Evolutionary conservation across 1,140 invertebrate species (phyloP).

Genomic region (Drosophila insularis): DNA sequence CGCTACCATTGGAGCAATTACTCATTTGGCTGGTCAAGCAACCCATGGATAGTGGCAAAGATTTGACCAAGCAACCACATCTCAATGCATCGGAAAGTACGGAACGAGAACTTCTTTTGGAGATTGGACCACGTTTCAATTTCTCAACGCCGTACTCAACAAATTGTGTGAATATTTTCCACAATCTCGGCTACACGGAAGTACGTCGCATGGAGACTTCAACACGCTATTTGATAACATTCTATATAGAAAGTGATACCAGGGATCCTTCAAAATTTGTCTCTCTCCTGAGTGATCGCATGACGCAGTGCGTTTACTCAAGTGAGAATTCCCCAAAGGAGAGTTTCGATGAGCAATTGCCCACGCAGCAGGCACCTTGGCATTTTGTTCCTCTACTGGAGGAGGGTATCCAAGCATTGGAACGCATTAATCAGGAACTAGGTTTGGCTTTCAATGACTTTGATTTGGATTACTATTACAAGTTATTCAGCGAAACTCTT

Average conservation of each 20-base stretch:
- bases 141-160: constrained; percentile 97
- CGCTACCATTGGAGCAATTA: constrained; percentile 84
- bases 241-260: constrained; percentile 69
- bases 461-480: constrained; percentile 93
- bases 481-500: constrained; percentile 90
- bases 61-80: constrained; percentile 83
- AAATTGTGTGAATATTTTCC: constrained; percentile 96
- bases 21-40: constrained; percentile 89
- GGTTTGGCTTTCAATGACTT: constrained; percentile 93
- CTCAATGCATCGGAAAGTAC: constrained; percentile 37
- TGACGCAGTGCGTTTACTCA: constrained; percentile 89
- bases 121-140: constrained; percentile 93
- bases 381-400: constrained; percentile 92
- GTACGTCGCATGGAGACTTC: constrained; percentile 92
- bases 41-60: constrained; percentile 84
- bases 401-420: constrained; percentile 90
- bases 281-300: constrained; percentile 89
- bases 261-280: constrained; percentile 84
- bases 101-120: constrained; percentile 69
- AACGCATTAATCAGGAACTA: constrained; percentile 91
- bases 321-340: constrained; percentile 87
- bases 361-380: constrained; percentile 88
- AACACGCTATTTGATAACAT: constrained; percentile 89
- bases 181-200: constrained; percentile 89
- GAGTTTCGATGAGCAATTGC: constrained; percentile 87